phyloP scores from a whole-genome alignment of 2,888 invertebrate genomes.

The Drosophila nr. medialis region DNA sequence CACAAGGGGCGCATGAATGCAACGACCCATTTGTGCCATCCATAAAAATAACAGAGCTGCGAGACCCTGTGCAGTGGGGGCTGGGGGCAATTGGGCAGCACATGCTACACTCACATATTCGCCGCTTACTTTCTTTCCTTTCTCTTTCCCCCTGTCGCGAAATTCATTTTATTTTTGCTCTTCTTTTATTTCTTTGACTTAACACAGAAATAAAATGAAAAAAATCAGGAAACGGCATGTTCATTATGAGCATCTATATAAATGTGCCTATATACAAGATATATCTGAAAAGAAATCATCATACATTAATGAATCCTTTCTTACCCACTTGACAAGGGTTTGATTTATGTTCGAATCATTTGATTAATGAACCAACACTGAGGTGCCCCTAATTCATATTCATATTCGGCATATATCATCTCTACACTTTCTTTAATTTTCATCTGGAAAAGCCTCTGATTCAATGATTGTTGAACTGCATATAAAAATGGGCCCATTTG shows the following conservation, averaged over 20 bases:
- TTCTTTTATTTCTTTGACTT: constrained; percentile 1
- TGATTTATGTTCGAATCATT: constrained; percentile 26
- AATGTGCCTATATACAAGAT: not conserved
- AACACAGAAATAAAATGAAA: not conserved
- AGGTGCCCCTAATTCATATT: not conserved
- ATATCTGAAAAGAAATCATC: not conserved
- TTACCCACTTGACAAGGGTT: not conserved
- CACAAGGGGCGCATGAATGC: constrained; percentile 47
- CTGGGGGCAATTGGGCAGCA: not conserved
- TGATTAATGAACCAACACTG: constrained; percentile 15
- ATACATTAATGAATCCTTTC: not conserved
- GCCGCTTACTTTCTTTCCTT: constrained; percentile 26
- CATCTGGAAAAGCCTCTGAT: not conserved
- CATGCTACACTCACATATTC: constrained; percentile 14
- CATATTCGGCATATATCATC: not conserved
- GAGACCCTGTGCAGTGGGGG: not conserved
- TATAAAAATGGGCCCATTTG: not conserved
- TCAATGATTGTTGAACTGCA: not conserved
- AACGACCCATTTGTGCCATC: constrained; percentile 59
- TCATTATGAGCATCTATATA: not conserved
- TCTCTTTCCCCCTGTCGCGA: not conserved
- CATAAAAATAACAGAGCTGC: constrained; percentile 57
- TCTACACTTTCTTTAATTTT: not conserved
- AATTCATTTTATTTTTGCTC: constrained; percentile 3
- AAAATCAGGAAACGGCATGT: not conserved